These are phyloP conservation scores for Chionis minor DNA, from an alignment of 2,113 vertebrate species.

Conservation along the genomic window DNA sequence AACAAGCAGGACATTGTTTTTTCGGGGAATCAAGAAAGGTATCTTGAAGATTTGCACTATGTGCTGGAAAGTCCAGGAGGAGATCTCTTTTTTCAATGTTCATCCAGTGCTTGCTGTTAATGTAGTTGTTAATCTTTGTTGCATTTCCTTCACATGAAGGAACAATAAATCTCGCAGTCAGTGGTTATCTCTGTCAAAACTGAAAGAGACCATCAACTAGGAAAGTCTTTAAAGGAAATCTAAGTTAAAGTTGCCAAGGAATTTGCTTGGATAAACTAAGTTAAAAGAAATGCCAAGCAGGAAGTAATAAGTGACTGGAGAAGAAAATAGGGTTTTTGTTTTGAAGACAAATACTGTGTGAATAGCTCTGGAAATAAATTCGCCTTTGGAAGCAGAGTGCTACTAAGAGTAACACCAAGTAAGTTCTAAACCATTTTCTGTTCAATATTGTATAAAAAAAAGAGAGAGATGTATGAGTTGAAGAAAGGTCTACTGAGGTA, in stretches of 20 bases:
- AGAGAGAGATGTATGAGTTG: neutral
- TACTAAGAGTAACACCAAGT: neutral
- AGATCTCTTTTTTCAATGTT: neutral
- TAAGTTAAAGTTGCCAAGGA: neutral
- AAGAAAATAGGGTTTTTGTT: neutral
- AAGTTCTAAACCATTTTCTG: neutral
- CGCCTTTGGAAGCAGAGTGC: neutral
- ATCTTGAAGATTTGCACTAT: neutral
- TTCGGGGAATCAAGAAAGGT: neutral
- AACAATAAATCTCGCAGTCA: neutral
- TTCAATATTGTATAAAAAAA: neutral
- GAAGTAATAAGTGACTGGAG: neutral
- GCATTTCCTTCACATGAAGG: neutral
- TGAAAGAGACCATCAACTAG: neutral
- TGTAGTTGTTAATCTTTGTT: neutral
- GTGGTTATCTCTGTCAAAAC: neutral
- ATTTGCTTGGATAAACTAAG: neutral
- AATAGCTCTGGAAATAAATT: neutral
- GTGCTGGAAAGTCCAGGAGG: neutral
- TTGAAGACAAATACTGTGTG: neutral
- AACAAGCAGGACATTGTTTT: neutral
- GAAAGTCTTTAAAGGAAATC: neutral
- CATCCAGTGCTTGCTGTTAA: neutral
- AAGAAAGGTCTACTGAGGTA: accelerated
- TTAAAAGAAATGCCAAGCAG: neutral